phyloP scores from a whole-genome alignment of 2,113 vertebrate genomes.

The Neogobius melanostomus region DNA sequence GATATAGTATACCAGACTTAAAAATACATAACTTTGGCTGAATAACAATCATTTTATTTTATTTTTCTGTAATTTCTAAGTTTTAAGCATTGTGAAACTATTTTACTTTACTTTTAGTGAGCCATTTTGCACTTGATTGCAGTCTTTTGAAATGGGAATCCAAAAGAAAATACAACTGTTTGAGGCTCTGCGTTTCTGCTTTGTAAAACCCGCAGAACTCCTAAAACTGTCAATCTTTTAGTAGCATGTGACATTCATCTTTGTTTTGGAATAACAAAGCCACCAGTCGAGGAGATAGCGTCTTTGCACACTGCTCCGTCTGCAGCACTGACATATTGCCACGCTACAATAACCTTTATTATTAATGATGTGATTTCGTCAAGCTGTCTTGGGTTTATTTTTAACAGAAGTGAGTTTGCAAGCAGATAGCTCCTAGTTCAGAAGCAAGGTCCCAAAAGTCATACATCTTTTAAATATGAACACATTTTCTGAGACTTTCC shows the following conservation, averaged over 20 bases:
- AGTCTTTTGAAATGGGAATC: constrained; percentile 4
- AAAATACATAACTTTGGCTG: no score
- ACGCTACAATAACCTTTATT: constrained; percentile 13
- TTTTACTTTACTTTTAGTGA: no score
- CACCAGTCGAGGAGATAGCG: neutral
- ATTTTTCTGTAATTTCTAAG: no score
- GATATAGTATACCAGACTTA: no score
- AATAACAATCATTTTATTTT: no score
- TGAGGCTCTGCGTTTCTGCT: neutral
- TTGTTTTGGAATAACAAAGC: neutral
- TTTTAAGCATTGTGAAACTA: no score
- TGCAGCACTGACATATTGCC: constrained; percentile 1
- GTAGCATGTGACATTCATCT: neutral
- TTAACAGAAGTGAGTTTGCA: constrained; percentile 14
- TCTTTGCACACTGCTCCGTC: neutral
- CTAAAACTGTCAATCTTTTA: constrained; percentile 3
- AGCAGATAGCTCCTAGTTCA: neutral
- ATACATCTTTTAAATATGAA: constrained; percentile 36
- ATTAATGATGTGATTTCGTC: constrained; percentile 21
- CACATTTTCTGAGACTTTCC: constrained; percentile 23
- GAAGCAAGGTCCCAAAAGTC: constrained; percentile 6
- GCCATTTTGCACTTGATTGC: neutral
- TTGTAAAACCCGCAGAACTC: neutral
- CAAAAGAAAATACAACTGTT: neutral
- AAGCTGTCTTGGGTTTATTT: constrained; percentile 20